A percentile compares a stretch with the other conserved stretches of the same genome.
phyloP scores from a whole-genome alignment of 2,797 vertebrate genomes.

The Setipinna tenuifilis region DNA sequence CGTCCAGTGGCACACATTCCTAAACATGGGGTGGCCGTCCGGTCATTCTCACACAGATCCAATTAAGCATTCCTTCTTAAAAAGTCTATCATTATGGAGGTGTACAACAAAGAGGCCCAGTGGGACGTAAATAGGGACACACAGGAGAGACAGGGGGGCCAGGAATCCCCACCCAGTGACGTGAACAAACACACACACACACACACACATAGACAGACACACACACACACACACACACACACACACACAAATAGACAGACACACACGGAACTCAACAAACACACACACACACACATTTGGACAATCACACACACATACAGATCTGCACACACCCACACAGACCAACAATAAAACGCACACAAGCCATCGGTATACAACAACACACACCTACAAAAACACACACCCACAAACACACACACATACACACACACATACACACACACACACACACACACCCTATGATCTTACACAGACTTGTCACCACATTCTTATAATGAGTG shows the following conservation, averaged over 20 bases:
- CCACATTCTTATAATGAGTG: background rate
- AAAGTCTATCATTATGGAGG: background rate
- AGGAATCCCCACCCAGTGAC: background rate
- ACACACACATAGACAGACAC: background rate
- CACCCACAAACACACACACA: background rate
- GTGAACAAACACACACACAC: background rate
- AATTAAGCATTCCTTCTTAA: slow-evolving; percentile 13
- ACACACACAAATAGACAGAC: background rate
- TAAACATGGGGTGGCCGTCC: too few species aligned
- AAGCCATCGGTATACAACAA: background rate
- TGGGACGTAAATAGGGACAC: background rate
- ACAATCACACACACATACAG: background rate
- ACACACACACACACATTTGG: background rate
- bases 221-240: background rate
- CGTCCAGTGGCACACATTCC: too few species aligned
- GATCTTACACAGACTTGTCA: background rate
- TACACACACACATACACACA: background rate
- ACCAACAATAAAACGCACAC: background rate
- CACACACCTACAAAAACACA: background rate
- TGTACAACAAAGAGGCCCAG: background rate
- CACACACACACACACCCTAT: background rate
- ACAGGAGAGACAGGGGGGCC: background rate
- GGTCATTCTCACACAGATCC: too few species aligned
- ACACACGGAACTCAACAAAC: background rate
- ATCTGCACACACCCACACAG: background rate